Conservation (phyloP, 2,797 vertebrate species). For the Girardinus metallicus region DNA sequence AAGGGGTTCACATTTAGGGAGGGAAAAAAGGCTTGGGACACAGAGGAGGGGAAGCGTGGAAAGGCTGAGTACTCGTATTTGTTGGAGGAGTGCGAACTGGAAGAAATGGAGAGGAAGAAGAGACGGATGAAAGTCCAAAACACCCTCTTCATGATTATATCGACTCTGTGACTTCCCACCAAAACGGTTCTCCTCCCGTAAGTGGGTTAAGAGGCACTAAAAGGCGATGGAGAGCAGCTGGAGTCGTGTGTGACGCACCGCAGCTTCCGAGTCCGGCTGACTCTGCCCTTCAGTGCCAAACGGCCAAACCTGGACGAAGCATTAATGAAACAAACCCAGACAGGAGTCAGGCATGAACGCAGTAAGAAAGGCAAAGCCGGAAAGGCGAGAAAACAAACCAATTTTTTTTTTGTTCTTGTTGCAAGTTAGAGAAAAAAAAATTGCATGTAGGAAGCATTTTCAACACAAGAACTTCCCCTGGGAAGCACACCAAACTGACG, state of each 20-base stretch:
- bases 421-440: constrained; percentile 1
- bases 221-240: constrained; percentile 16
- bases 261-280: constrained; percentile 5
- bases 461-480: constrained; percentile 6
- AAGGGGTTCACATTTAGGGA: constrained; percentile 37
- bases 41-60: constrained; percentile 21
- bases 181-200: constrained; percentile 29
- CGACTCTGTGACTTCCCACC: constrained; percentile 23
- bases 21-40: constrained; percentile 11
- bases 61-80: constrained; percentile 49
- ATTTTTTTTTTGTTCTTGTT: background rate
- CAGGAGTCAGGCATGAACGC: constrained; percentile 30
- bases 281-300: constrained; percentile 27
- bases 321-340: constrained; percentile 40
- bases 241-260: constrained; percentile 14
- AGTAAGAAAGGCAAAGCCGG: constrained; percentile 13
- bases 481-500: background rate
- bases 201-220: constrained; percentile 53
- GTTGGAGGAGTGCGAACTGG: constrained; percentile 29
- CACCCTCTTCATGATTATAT: constrained; percentile 34
- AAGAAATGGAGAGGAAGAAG: constrained; percentile 21
- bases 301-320: constrained; percentile 44
- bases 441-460: constrained; percentile 10
- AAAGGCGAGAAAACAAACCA: constrained; percentile 10
- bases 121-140: constrained; percentile 39